Evolutionary conservation across 2,797 vertebrate species (phyloP), one percentile per base, ranked within the genome.

Genomic region (Anableps anableps): DNA sequence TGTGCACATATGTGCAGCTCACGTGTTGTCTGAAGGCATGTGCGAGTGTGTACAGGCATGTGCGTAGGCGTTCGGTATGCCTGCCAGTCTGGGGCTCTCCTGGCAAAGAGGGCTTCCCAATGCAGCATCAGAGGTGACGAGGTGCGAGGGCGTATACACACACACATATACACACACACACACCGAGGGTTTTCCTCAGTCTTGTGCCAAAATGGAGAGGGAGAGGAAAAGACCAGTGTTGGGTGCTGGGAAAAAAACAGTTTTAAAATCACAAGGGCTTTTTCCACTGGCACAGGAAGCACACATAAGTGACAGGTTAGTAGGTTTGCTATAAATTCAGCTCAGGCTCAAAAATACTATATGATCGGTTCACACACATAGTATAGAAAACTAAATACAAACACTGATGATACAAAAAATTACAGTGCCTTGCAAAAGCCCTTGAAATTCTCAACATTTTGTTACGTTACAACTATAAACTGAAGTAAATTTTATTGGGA

Each of bases 1-100:
- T 62, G 75, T 21, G 76, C 58, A 26, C 75, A 62, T 78, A 50
- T 79, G 81, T 36, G 70, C 78, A 9, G 74, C 77, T 88, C 85
- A 92, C 83, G 80, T 93, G 93, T 89, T 45, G 88, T 82, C 75
- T 70, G 14, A 70, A 84, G 80, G 83, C 77, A 62, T 88, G 79
- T 81, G 84, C 47, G 21, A 71, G 78, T 80, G 81, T 41, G 50
- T 77, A 58, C 62, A 81, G 51, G 62, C 82, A 73, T 87, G 77
- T 74, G 70, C 75, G 92, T 94, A 89, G 92, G 93, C 90, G 92
- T 93, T 87, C 38, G 73, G 92, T 87, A 88, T 90, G 92, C 93
- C 93, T 95, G 94, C 93, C 93, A 95, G 94, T 95, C 93, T 95
- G 93, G 94, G 93, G 91, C 90, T 95, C 93, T 95, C 91, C 93